Conservation (phyloP, 2,888 invertebrate species). For the Amphipoea oculea region DNA sequence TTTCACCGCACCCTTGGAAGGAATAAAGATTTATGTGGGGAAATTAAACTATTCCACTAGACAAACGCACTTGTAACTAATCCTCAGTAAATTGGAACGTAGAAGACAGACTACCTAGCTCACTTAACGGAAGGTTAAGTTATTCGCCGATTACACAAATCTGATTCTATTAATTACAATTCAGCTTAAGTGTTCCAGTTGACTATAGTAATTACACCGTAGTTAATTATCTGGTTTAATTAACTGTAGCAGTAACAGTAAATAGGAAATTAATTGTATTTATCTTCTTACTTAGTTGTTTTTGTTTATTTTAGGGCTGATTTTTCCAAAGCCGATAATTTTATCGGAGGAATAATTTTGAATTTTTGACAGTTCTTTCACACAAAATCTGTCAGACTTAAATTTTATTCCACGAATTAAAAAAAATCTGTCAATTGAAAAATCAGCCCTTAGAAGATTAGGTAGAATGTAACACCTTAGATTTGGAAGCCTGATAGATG, state of each 20-base stretch:
- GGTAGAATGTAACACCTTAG: too few species aligned
- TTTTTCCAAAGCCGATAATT: too few species aligned
- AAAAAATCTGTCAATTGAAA: too few species aligned
- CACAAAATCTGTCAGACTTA: too few species aligned
- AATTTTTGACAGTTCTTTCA: too few species aligned
- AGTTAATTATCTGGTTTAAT: slow-evolving; percentile 53
- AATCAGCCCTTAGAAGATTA: too few species aligned
- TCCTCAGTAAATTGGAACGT: slow-evolving; percentile 64
- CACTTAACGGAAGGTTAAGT: slow-evolving; percentile 58
- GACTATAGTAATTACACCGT: slow-evolving; percentile 54
- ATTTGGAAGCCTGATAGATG: too few species aligned
- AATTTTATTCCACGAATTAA: too few species aligned
- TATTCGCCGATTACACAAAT: slow-evolving; percentile 60
- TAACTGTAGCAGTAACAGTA: slow-evolving; percentile 43
- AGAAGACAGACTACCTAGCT: slow-evolving; percentile 51
- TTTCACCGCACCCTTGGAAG: not conserved
- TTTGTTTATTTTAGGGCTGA: too few species aligned
- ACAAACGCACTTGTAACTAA: slow-evolving; percentile 47
- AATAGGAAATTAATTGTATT: slow-evolving; percentile 41
- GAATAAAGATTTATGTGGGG: slow-evolving; percentile 18
- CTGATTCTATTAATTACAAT: slow-evolving; percentile 60
- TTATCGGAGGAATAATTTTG: too few species aligned
- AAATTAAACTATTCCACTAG: slow-evolving; percentile 33
- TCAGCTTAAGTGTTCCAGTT: slow-evolving; percentile 55
- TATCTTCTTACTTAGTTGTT: slow-evolving; percentile 24